Percentiles rank a stretch among this genome's conserved stretches.
These are phyloP conservation scores for Aepyceros melampus DNA, from an alignment of 2,113 vertebrate genomes.

Conservation along the genomic window DNA sequence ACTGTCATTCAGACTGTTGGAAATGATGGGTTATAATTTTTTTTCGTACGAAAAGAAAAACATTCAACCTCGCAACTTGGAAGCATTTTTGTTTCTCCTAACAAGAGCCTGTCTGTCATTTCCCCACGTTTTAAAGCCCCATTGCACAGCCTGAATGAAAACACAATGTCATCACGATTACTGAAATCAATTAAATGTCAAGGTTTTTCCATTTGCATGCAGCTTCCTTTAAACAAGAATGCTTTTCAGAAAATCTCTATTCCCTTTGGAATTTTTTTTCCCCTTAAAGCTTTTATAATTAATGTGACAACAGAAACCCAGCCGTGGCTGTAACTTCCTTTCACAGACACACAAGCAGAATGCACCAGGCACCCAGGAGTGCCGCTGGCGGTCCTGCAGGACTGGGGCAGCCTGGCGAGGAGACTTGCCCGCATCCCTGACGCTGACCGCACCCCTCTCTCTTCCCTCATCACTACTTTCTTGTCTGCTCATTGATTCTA, in stretches of 20 bases:
- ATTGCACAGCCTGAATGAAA: not conserved
- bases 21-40: not conserved
- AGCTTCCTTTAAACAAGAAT: not conserved
- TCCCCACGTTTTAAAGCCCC: not conserved
- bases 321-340: not conserved
- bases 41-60: not conserved
- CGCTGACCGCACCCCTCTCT: no score
- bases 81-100: not conserved
- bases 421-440: not conserved
- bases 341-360: not conserved
- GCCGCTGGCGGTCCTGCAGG: not conserved
- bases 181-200: slow-evolving; percentile 25
- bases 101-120: not conserved
- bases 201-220: not conserved
- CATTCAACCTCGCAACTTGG: not conserved
- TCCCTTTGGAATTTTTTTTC: not conserved
- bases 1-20: not conserved
- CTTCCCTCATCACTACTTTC: not conserved
- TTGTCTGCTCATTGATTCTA: not conserved
- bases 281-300: not conserved
- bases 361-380: no score
- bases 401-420: rapidly evolving
- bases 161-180: not conserved
- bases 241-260: slow-evolving; percentile 36
- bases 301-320: not conserved